Conservation (phyloP, 2,113 vertebrate genomes). For the Tragelaphus scriptus region DNA sequence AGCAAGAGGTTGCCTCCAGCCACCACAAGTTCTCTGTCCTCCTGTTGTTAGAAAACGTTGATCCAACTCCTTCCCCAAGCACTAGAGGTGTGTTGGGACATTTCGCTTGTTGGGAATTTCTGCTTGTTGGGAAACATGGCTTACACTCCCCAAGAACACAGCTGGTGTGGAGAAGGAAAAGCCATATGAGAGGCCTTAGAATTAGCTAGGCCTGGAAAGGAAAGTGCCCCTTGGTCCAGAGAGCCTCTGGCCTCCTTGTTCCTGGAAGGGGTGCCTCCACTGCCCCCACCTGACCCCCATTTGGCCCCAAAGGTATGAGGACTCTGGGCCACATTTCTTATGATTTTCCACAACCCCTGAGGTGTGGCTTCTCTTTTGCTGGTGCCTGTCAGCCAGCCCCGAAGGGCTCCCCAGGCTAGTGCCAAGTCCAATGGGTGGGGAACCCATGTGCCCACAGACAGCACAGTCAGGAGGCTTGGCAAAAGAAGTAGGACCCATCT, state of each 20-base stretch:
- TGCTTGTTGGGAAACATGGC: neutral
- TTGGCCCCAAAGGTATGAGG: neutral
- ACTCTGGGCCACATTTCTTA: neutral
- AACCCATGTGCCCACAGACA: rapidly evolving
- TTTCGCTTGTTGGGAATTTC: neutral
- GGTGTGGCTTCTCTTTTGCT: neutral
- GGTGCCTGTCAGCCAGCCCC: neutral
- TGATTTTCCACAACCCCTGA: neutral
- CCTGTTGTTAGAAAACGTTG: neutral
- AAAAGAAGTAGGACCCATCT: neutral
- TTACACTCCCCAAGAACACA: neutral
- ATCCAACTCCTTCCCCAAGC: neutral
- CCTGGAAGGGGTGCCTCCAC: neutral
- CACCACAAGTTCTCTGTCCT: neutral
- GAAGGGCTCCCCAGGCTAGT: neutral
- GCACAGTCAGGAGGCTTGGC: neutral
- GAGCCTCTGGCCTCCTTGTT: neutral
- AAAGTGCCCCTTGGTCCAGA: rapidly evolving
- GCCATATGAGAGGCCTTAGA: neutral
- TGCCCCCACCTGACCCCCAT: neutral
- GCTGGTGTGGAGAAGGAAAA: neutral
- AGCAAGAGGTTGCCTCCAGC: neutral
- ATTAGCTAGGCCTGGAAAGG: neutral
- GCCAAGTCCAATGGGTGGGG: neutral
- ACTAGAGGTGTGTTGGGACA: neutral